These are phyloP conservation scores for Enteromius viviparus DNA, from an alignment of 2,797 vertebrate species.

Conservation along the genomic window DNA sequence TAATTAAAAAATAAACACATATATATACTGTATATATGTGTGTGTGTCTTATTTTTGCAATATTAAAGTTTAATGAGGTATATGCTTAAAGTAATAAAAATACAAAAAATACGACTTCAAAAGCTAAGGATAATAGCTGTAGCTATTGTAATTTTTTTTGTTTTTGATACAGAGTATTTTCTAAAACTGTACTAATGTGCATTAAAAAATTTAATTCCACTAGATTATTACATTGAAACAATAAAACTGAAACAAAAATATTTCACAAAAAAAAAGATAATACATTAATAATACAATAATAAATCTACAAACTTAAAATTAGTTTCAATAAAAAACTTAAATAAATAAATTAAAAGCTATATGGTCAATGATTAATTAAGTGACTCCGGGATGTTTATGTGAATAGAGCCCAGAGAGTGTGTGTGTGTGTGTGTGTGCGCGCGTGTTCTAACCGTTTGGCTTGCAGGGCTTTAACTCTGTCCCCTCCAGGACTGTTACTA, in stretches of 20 bases:
- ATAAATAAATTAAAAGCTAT: neutral
- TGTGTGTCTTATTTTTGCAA: no score
- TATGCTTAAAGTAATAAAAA: neutral
- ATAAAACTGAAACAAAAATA: neutral
- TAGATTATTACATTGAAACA: neutral
- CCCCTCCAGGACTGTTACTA: slow-evolving; percentile 92
- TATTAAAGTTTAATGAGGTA: no score
- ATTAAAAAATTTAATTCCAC: neutral
- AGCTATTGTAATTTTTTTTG: no score
- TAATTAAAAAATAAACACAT: no score
- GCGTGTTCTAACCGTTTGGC: slow-evolving; percentile 82
- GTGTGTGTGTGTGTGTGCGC: no score
- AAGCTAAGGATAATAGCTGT: no score
- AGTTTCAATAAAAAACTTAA: neutral
- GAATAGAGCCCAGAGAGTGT: neutral
- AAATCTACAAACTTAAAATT: neutral
- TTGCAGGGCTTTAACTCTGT: slow-evolving; percentile 91
- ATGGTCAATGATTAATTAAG: neutral
- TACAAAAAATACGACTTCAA: neutral
- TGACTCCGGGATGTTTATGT: neutral
- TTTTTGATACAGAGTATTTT: no score
- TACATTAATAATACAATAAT: neutral
- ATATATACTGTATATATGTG: no score
- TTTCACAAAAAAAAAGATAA: neutral
- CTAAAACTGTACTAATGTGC: neutral